Percentiles rank a stretch among this genome's conserved stretches.
phyloP scores from a whole-genome alignment of 2,888 invertebrate species.

The Cephalotes varians region DNA sequence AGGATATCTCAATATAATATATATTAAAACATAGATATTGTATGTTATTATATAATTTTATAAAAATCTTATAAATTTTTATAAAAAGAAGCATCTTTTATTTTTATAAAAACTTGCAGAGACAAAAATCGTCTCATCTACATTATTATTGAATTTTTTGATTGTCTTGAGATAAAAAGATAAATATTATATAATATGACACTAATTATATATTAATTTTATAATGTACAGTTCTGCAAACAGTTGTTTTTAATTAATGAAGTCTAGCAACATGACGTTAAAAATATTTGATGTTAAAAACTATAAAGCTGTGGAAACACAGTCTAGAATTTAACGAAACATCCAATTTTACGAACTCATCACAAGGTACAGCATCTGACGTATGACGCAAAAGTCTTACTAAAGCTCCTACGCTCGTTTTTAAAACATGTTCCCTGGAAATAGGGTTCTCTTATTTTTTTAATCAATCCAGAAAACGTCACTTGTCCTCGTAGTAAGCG shows the following conservation, averaged over 20 bases:
- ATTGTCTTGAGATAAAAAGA: neutral
- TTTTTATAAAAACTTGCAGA: neutral
- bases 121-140: neutral
- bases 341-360: constrained; percentile 15
- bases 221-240: neutral
- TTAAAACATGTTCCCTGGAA: neutral
- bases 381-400: constrained; percentile 6
- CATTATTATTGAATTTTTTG: neutral
- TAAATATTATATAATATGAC: neutral
- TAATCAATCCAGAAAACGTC: constrained; percentile 69
- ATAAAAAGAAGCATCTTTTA: neutral
- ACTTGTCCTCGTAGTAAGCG: constrained; percentile 40
- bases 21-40: neutral
- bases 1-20: constrained; percentile 18
- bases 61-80: too few relatives aligned
- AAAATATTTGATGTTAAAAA: neutral
- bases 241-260: neutral
- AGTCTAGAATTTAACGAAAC: neutral
- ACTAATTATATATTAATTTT: neutral
- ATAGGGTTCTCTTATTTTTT: constrained; percentile 53
- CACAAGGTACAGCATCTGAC: neutral
- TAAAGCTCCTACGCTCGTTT: neutral
- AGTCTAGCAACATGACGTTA: neutral
- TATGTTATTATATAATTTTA: too few relatives aligned
- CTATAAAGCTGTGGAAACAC: neutral